Evolutionary conservation across 2,797 vertebrate species (phyloP).

Genomic region (Sitta carolinensis): DNA sequence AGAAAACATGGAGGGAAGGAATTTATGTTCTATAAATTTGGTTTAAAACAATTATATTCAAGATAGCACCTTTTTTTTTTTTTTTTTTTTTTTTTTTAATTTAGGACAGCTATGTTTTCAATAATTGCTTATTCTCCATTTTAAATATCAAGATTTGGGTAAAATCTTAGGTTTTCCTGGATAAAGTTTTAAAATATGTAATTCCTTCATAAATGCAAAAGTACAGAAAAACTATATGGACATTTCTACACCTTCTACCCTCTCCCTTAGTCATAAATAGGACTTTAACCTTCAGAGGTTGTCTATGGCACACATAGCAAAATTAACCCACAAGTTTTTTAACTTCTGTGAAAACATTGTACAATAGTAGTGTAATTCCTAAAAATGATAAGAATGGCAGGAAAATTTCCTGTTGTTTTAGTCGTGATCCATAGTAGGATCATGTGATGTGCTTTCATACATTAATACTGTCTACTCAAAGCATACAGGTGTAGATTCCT

Average conservation of each 20-base stretch:
- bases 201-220: neutral
- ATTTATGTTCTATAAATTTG: neutral
- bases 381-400: neutral
- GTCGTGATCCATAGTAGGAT: too few relatives aligned
- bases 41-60: neutral
- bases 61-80: rapidly evolving
- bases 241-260: neutral
- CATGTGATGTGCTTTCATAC: rapidly evolving
- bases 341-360: neutral
- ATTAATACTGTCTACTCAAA: neutral
- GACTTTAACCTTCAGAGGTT: neutral
- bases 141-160: neutral
- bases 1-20: neutral
- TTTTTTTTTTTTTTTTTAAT: neutral
- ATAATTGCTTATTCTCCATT: neutral
- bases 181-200: neutral
- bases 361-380: rapidly evolving
- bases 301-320: neutral
- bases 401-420: neutral
- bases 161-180: neutral
- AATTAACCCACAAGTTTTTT: neutral
- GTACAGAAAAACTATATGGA: neutral
- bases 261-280: neutral
- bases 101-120: neutral
- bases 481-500: too few relatives aligned